These are phyloP conservation scores for Gorilla gorilla DNA, from an alignment of 2,113 vertebrate genomes.

Conservation along the genomic window DNA sequence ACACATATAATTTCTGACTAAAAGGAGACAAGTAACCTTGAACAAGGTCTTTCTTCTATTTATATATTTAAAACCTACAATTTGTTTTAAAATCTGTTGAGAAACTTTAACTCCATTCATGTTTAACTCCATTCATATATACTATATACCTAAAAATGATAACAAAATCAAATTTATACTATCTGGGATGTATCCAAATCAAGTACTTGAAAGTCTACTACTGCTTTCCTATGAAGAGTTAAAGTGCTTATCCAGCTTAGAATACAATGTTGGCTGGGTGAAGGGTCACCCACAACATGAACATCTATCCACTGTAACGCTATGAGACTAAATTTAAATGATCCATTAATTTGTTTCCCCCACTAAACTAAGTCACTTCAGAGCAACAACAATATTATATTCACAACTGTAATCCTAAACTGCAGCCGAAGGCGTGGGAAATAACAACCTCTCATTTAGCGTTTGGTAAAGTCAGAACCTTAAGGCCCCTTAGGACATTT, in stretches of 20 bases:
- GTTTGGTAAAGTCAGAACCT: background rate
- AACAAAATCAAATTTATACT: background rate
- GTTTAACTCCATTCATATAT: slow-evolving; percentile 2
- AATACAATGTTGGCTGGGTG: background rate
- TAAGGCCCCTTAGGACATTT: background rate
- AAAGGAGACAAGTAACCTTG: slow-evolving; percentile 68
- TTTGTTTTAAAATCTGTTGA: slow-evolving; percentile 24
- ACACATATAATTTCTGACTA: slow-evolving; percentile 49
- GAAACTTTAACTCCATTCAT: background rate
- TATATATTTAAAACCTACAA: slow-evolving; percentile 46
- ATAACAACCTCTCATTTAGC: background rate
- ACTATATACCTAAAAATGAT: background rate
- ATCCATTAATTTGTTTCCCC: background rate
- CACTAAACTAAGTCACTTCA: background rate
- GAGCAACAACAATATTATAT: background rate
- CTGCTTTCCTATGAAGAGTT: background rate
- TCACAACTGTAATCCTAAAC: background rate
- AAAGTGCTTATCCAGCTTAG: background rate
- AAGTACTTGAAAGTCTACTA: background rate
- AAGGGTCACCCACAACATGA: background rate
- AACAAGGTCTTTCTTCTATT: slow-evolving; percentile 67
- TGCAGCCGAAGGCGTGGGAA: background rate
- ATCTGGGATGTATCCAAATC: background rate
- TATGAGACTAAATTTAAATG: background rate
- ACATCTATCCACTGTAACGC: background rate